A percentile compares a stretch with the other conserved stretches of the same genome.
Evolutionary conservation across 2,797 vertebrate genomes (phyloP).

Genomic region (Chlorospingus flavigularis): DNA sequence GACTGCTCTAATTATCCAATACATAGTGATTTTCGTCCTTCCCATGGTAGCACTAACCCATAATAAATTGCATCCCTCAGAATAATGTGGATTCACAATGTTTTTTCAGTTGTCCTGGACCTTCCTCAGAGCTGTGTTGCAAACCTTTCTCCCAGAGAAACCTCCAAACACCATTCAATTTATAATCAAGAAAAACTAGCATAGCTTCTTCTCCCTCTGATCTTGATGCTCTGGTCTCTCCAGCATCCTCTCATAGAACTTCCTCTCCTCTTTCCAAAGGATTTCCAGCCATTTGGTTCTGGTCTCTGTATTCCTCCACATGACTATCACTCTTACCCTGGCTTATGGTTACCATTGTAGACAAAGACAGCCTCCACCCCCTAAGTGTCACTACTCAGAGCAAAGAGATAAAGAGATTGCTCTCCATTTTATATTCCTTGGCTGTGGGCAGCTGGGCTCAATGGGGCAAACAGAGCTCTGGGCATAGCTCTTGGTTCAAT

Average conservation of each 20-base stretch:
- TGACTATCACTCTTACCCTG: neutral
- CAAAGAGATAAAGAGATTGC: neutral
- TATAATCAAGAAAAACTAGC: neutral
- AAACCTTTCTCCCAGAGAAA: neutral
- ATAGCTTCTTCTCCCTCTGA: neutral
- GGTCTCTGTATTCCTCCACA: neutral
- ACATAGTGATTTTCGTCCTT: neutral
- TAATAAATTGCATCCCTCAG: neutral
- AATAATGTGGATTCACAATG: neutral
- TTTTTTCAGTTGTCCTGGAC: neutral
- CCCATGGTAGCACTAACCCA: neutral
- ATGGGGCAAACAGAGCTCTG: neutral
- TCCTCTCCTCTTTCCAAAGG: neutral
- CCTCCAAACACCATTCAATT: neutral
- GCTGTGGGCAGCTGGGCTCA: neutral
- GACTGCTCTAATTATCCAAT: neutral
- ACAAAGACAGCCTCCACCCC: neutral
- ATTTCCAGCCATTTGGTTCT: neutral
- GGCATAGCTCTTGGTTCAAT: rapidly evolving
- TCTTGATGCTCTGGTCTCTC: neutral
- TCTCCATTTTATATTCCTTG: neutral
- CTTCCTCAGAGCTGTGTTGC: neutral
- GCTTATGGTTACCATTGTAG: neutral
- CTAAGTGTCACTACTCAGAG: neutral
- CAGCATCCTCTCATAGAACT: neutral